Percentiles rank a stretch among this genome's conserved stretches.
Conservation (phyloP, 2,797 vertebrate genomes). For the Phataginus tetradactyla region DNA sequence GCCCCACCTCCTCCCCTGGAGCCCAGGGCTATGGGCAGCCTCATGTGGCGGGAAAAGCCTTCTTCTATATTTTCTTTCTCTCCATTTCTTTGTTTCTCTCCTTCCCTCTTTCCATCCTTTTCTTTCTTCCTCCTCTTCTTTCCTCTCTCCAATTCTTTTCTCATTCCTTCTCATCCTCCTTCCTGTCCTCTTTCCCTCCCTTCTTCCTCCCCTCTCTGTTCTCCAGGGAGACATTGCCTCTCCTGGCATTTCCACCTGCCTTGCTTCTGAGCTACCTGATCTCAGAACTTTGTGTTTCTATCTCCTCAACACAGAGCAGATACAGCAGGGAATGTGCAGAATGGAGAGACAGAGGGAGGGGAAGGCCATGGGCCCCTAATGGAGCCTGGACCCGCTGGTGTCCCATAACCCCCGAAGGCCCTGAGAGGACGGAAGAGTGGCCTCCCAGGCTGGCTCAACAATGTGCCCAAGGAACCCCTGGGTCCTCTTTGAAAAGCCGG, state of each 20-base stretch:
- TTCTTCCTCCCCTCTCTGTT: not conserved
- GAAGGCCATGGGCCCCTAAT: not conserved
- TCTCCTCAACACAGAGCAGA: not conserved
- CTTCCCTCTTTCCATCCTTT: not conserved
- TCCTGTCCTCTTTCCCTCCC: not conserved
- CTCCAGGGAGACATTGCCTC: not conserved
- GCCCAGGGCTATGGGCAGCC: slow-evolving; percentile 76
- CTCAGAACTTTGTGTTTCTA: not conserved
- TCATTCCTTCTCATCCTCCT: not conserved
- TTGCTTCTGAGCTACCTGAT: not conserved
- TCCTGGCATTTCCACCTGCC: not conserved
- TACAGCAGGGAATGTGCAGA: not conserved
- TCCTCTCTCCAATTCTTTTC: not conserved
- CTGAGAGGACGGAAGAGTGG: not conserved
- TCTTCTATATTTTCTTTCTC: not conserved
- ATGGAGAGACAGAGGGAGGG: not conserved
- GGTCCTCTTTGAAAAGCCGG: not conserved
- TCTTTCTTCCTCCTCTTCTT: not conserved
- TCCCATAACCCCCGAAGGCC: not conserved
- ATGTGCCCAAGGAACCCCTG: not conserved
- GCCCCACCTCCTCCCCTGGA: slow-evolving; percentile 73
- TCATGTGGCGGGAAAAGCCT: slow-evolving; percentile 60
- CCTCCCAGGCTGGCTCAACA: not conserved
- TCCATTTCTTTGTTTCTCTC: not conserved
- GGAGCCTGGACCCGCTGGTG: not conserved